Evolutionary conservation across 2,797 vertebrate species (phyloP).

Genomic region (Austrolebias charrua): DNA sequence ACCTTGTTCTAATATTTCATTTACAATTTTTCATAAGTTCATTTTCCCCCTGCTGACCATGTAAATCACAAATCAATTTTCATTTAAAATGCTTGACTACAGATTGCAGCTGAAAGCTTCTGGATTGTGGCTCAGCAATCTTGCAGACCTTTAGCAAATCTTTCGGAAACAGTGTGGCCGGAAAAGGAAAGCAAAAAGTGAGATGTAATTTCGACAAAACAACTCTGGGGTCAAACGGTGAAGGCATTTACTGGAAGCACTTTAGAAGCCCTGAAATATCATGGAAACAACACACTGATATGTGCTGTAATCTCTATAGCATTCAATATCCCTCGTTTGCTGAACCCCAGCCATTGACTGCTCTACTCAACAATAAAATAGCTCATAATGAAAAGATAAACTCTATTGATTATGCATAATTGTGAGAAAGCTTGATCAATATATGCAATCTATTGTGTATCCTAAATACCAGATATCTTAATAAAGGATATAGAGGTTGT

Average conservation of each 20-base stretch:
- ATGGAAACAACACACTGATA: constrained; percentile 55
- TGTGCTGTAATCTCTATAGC: constrained; percentile 37
- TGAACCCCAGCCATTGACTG: constrained; percentile 29
- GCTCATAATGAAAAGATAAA: constrained; percentile 38
- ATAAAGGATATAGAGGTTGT: constrained; percentile 3
- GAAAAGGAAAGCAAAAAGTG: constrained; percentile 45
- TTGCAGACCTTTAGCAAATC: constrained; percentile 87
- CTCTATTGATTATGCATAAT: constrained; percentile 33
- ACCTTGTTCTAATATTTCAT: constrained; percentile 99
- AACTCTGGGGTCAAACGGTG: constrained; percentile 66
- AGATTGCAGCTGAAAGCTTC: constrained; percentile 92
- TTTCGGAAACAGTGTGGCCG: constrained; percentile 68
- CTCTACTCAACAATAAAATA: constrained; percentile 26
- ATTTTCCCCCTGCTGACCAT: constrained; percentile 99
- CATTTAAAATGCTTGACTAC: constrained; percentile 97
- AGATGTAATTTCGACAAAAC: constrained; percentile 71
- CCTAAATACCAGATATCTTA: constrained; percentile 15
- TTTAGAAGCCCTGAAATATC: constrained; percentile 58
- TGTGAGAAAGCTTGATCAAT: constrained; percentile 32
- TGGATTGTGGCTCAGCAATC: constrained; percentile 84
- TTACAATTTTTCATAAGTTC: constrained; percentile 98
- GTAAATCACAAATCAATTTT: constrained; percentile 99
- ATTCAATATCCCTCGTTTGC: constrained; percentile 26
- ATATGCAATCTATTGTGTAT: neutral
- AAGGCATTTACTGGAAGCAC: constrained; percentile 59